A percentile compares a stretch with the other conserved stretches of the same genome.
Conservation (phyloP, 2,888 invertebrate genomes). For the Drosophila kambysellisi region DNA sequence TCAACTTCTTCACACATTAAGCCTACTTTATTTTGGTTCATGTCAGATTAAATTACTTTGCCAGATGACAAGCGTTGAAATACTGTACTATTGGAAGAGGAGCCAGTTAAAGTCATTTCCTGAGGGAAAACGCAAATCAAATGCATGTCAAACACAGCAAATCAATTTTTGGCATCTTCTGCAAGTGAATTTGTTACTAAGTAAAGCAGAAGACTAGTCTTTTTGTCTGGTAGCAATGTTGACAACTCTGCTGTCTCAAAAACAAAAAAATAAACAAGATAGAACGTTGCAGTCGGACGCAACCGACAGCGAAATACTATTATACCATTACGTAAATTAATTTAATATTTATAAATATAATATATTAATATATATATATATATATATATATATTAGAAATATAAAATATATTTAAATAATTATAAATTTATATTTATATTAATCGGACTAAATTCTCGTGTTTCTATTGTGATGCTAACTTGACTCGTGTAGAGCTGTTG, state of each 20-base stretch:
- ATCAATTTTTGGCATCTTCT: slow-evolving; percentile 45
- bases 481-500: no score
- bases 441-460: no score
- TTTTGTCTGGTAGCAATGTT: background rate
- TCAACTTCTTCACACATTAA: slow-evolving; percentile 77
- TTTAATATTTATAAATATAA: no score
- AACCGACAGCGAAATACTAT: no score
- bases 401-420: no score
- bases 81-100: slow-evolving; percentile 27
- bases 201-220: background rate
- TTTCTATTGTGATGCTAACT: no score
- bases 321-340: no score
- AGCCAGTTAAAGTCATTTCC: slow-evolving; percentile 54
- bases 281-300: no score
- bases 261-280: no score
- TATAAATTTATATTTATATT: no score
- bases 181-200: slow-evolving; percentile 3
- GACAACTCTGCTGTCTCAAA: background rate
- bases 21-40: slow-evolving; percentile 66
- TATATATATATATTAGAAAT: no score
- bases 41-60: slow-evolving; percentile 79
- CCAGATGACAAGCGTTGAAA: slow-evolving; percentile 58
- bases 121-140: slow-evolving; percentile 54
- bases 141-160: slow-evolving; percentile 57
- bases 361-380: no score